Evolutionary conservation across 2,797 vertebrate genomes (phyloP), one percentile per base, ranked within the genome.

Genomic region (Phataginus tetradactyla): DNA sequence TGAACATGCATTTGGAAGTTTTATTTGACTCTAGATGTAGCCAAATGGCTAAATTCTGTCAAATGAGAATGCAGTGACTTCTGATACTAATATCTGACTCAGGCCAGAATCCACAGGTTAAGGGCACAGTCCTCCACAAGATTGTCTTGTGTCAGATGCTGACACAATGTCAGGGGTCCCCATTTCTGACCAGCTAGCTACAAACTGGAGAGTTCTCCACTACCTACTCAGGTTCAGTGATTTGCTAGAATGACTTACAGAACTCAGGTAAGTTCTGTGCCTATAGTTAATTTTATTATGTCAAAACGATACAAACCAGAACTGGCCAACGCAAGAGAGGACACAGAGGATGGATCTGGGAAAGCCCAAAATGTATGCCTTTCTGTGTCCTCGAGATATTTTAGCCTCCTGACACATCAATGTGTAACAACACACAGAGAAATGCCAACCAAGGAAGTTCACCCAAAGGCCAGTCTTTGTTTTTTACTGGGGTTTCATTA

Each of bases 31-130:
- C 15, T 57, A 66, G 1, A 29, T 88, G 4, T 13, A 68, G 27
- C 20, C 32, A 74, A 90, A 32, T 78, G 55, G 61, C 14, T 75
- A 86, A 53, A 32, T 71, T 80, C 39, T 97, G 49, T 2, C 53
- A 32, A 94, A 34, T 71, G 11, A 61, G 2, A 55, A 34, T 61
- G 2, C 8, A 61, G 0, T 64, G 12, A 34, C 23, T 63, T 75
- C 64, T 79, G 17, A 53, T 42, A 86, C 5, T 21, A 51, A 71
- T 72, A 18, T 32, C 10, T 21, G 12, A 68, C 2, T 45, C 32
- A 11, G 9, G 21, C 1, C 18, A 45, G 11, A 15, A 13, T 32
- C 32, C 55, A 63, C 17, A 37, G 14, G 25, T 21, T 20, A 64
- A 72, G 0, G 1, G 2, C 11, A 59, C 37, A 27, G 7, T 45